Evolutionary conservation across 23 tunicate genomes (phyloP), one percentile per base, ranked within the genome.

Genomic region (Ciona savignyi): DNA sequence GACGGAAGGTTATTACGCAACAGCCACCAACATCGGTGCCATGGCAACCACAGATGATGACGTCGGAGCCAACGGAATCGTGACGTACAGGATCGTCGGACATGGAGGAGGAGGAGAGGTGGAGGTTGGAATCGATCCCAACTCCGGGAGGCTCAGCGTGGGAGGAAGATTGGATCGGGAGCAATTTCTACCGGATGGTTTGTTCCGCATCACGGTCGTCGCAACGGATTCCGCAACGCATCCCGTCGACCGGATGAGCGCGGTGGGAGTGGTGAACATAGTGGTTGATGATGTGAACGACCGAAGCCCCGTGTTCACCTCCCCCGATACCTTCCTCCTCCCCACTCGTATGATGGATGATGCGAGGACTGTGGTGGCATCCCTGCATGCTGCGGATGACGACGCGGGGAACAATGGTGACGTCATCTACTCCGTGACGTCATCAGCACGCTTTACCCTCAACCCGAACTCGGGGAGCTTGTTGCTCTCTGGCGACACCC

Each of bases 81-180:
- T n/a, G n/a, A n/a, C n/a, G n/a, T n/a, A n/a, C n/a, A n/a, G n/a
- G n/a, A n/a, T n/a, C n/a, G n/a, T n/a, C n/a, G n/a, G n/a, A n/a
- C n/a, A n/a, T n/a, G n/a, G n/a, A n/a, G n/a, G n/a, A n/a, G n/a
- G n/a, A n/a, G n/a, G n/a, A n/a, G n/a, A n/a, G n/a, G 26, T 48
- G 27, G 72, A 69, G 4, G 27, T 72, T 9, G 27, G 23, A 20
- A 74, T 86, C 2, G 25, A 71, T 11, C 23, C 51, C 20, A 49
- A 31, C 32, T 70, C 73, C 64, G 96, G 96, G 19, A 51, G 30
- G 29, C 28, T 88, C 22, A 35, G 29, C 34, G 71, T 88, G 3
- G 21, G 79, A 0, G 96, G 96, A n/a, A 60, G 21, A 30, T 72
- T 88, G 11, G 96, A 88, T 62, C 78, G 96, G 21, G 96, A 88